Evolutionary conservation across 2,113 vertebrate species (phyloP).

Genomic region (Manacus vitellinus): DNA sequence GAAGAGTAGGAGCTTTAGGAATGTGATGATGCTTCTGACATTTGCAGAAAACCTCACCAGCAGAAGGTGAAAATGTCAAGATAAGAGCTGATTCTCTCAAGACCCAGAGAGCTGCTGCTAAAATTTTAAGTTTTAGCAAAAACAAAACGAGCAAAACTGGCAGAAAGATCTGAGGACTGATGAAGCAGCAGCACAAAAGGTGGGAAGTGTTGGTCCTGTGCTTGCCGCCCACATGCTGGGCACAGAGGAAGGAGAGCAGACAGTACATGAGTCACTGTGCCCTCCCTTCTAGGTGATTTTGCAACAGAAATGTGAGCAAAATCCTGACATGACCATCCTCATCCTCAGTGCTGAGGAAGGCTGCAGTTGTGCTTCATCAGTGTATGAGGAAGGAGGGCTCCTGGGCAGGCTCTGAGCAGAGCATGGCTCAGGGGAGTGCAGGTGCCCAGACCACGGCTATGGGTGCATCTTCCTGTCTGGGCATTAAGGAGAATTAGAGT

Average conservation of each 20-base stretch:
- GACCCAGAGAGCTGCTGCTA: background rate
- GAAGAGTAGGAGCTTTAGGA: background rate
- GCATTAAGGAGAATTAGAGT: background rate
- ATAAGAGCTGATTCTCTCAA: background rate
- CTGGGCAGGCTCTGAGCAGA: constrained; percentile 52
- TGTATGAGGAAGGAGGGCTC: constrained; percentile 28
- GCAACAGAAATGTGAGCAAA: constrained; percentile 36
- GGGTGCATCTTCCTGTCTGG: constrained; percentile 45
- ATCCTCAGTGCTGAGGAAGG: constrained; percentile 12
- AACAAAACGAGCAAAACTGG: background rate
- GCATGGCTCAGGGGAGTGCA: background rate
- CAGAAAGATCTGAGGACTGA: background rate
- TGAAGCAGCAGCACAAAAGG: background rate
- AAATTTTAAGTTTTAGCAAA: background rate
- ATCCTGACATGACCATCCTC: background rate
- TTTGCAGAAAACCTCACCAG: background rate
- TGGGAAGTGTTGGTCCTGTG: background rate
- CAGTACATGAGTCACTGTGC: accelerated
- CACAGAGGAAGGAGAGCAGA: background rate
- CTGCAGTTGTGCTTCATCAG: constrained; percentile 30
- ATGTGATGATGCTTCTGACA: background rate
- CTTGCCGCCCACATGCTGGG: background rate
- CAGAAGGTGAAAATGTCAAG: background rate
- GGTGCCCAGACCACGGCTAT: constrained; percentile 14
- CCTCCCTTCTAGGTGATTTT: constrained; percentile 10